Conservation (phyloP, 2,888 invertebrate species). For the Parnassius apollo region DNA sequence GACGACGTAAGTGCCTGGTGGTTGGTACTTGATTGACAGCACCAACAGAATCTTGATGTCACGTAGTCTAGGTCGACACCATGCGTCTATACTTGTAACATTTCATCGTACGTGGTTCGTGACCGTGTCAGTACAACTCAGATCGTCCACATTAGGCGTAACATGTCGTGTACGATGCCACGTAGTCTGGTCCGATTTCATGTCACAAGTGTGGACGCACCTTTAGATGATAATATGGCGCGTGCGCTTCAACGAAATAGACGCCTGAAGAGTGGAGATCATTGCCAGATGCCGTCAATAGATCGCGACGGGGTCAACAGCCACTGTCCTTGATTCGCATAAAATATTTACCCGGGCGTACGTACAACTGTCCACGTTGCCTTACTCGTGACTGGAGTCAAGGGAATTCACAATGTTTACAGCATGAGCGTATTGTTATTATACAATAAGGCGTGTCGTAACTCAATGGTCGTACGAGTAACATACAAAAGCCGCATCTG, state of each 20-base stretch:
- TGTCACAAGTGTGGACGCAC: no score
- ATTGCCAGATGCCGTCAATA: conserved; percentile 77
- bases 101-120: no score
- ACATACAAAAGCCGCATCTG: conserved; percentile 7
- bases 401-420: conserved; percentile 48
- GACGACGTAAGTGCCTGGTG: no score
- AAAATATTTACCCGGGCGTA: conserved; percentile 58
- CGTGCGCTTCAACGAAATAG: conserved; percentile 35
- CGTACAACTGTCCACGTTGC: conserved; percentile 40
- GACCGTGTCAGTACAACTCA: no score
- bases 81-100: no score
- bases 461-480: neutral
- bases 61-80: no score
- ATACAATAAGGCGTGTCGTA: conserved; percentile 28
- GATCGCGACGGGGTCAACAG: conserved; percentile 78
- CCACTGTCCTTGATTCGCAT: conserved; percentile 78
- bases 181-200: no score
- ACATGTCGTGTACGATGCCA: no score
- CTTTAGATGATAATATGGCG: conserved; percentile 18
- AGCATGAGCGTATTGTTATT: conserved; percentile 25
- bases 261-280: conserved; percentile 73
- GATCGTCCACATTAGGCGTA: no score
- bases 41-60: no score
- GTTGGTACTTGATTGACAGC: no score
- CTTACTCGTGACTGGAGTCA: conserved; percentile 51